Conservation (phyloP, 2,113 vertebrate genomes). For the Podocnemis expansa region DNA sequence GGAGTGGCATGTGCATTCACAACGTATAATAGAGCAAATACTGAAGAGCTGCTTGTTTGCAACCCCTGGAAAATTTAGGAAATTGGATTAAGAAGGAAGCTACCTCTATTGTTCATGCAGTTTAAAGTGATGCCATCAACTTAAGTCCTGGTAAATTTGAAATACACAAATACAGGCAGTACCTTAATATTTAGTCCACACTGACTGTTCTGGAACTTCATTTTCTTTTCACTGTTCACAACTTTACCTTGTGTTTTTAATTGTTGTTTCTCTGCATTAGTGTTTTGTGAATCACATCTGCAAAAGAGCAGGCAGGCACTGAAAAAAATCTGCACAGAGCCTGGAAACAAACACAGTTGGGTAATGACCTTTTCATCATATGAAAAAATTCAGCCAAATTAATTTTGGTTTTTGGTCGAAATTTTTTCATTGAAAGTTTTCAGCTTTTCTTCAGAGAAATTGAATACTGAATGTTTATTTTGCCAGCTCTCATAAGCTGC, state of each 20-base stretch:
- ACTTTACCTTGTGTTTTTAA: background rate
- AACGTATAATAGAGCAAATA: slow-evolving; percentile 15
- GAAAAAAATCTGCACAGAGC: no score
- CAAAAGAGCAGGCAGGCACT: background rate
- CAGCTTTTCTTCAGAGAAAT: background rate
- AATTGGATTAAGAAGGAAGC: slow-evolving; percentile 8
- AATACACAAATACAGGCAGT: background rate
- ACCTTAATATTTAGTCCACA: background rate
- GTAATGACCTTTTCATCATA: background rate
- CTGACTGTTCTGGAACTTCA: background rate
- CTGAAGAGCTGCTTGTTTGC: slow-evolving; percentile 18
- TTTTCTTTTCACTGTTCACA: background rate
- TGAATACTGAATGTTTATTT: no score
- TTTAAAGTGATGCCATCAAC: background rate
- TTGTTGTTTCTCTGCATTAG: background rate
- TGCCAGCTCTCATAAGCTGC: no score
- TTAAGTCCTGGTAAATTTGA: slow-evolving; percentile 7
- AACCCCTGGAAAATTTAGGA: slow-evolving; percentile 27
- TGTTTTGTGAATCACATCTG: background rate
- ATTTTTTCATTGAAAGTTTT: background rate
- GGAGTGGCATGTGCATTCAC: background rate
- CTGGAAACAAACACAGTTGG: background rate
- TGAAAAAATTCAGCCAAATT: background rate
- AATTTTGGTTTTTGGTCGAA: background rate
- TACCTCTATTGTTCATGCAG: slow-evolving; percentile 11